Base-by-base conservation (phyloP, 2,888 invertebrate species). In the Drosophila longiperda region DNA sequence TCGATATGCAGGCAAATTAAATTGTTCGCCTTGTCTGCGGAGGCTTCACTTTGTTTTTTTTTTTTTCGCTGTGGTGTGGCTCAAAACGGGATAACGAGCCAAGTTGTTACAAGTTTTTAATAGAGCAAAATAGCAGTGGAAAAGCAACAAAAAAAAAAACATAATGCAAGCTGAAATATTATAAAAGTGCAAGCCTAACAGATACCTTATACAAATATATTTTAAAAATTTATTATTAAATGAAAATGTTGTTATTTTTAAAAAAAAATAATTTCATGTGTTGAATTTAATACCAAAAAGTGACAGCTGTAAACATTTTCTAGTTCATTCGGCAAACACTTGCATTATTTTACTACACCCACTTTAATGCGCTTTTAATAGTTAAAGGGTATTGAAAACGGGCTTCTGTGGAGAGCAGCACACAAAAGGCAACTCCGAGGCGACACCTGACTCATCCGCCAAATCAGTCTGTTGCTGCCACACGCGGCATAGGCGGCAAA, bases 61-160 rank as follows among this genome's bases (percentile, higher is more conserved):
- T 26, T 26, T 26, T 49, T 66, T 52, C 9, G 36, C 57, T 11
- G 49, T 26, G 54, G 53, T 72, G 50, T 42, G 54, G 48, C 63
- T 60, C 60, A 61, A 77, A 88, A 62, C 61, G 64, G 75, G 71
- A 80, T 86, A 87, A 87, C 89, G 85, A 83, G 79, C 66, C 78
- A 82, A 87, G 78, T 91, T 92, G 86, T 57, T 86, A 91, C 92
- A 91, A 92, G 90, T 92, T 92, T 91, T 91, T 91, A 91, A 91
- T 91, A 83, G 92, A 91, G 87, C 85, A 79, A 80, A 82, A 79
- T 79, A 78, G 75, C 76, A 76, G 50, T 42, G 32, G 12, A 4
- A 65, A 58, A 78, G 68, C 78, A 68, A 60, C 2, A 65, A 58
- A 74, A 70, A 75, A 66, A 60, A 70, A 66, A 65, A n/a, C n/a